Base-by-base conservation (phyloP, 2,113 vertebrate species). In the Herpailurus yagouaroundi region DNA sequence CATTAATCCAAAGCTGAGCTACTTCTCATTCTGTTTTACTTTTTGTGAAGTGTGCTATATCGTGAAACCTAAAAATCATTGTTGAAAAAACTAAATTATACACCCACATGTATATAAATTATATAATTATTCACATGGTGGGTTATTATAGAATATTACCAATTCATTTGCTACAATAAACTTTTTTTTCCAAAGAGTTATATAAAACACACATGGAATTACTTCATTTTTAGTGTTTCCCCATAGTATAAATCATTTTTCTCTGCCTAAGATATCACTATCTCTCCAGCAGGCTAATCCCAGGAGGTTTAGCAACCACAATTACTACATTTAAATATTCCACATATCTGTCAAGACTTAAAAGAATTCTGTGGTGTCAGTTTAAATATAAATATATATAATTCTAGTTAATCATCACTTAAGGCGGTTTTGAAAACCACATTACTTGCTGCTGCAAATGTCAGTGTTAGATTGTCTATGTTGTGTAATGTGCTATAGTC, bases 341-440 rank as follows among this genome's bases (percentile, higher is more conserved):
- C 98, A 98, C 93, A 63, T 99, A 98, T 98, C 98, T 98, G 98
- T 99, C 99, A 99, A 99, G 99, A 98, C 93, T 99, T 98, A 98
- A 98, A 99, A 99, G 98, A 98, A 98, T 98, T 99, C 98, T 98
- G 98, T 98, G 97, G 98, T 99, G 98, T 99, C 98, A 99, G 98
- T 98, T 99, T 98, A 98, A 99, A 98, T 99, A 99, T 98, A 99
- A 99, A 99, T 99, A 99, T 98, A 98, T 99, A 98, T 99, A 99
- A 98, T 99, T 98, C 98, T 95, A 98, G 97, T 98, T 99, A 99
- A 98, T 98, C 98, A 98, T 98, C 98, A 98, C 98, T 99, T 98
- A 98, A 98, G 95, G 98, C 97, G 98, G 98, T 98, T 98, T 98
- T 98, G 98, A 99, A 99, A 99, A 98, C 98, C 97, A 95, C 92